phyloP scores from a whole-genome alignment of 1,140 invertebrate species.

The Hycleus cichorii region DNA sequence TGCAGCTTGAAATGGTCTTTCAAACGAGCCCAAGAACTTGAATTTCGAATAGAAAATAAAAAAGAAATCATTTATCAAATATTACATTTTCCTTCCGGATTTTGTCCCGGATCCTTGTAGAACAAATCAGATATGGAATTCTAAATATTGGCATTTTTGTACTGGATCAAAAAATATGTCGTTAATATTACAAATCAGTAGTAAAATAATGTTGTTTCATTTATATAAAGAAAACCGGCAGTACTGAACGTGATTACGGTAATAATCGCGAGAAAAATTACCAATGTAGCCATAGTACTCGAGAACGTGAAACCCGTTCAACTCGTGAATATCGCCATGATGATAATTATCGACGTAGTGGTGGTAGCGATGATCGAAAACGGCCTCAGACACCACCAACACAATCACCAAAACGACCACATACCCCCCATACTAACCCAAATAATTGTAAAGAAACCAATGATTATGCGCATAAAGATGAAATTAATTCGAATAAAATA shows the following conservation, averaged over 20 bases:
- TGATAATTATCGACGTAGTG: conserved; percentile 46
- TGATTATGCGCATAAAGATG: conserved; percentile 35
- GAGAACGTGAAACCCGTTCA: conserved; percentile 44
- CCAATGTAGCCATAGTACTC: conserved; percentile 36
- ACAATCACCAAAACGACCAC: conserved; percentile 41
- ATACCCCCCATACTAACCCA: conserved; percentile 31
- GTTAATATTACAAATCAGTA: too few species aligned
- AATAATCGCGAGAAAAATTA: neutral
- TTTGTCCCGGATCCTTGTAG: too few species aligned
- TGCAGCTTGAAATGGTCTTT: too few species aligned
- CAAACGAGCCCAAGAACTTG: too few species aligned
- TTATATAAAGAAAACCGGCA: conserved; percentile 20
- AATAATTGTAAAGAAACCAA: neutral
- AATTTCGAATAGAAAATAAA: too few species aligned
- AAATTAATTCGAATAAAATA: conserved; percentile 33
- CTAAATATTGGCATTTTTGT: too few species aligned
- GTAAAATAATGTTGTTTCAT: too few species aligned
- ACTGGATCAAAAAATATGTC: too few species aligned
- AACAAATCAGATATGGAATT: too few species aligned
- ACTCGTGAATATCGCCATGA: conserved; percentile 43
- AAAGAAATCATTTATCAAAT: too few species aligned
- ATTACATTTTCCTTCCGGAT: too few species aligned
- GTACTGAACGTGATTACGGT: conserved; percentile 40
- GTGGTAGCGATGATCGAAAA: conserved; percentile 44
- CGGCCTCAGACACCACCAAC: conserved; percentile 50